Percentiles rank a stretch among this genome's conserved stretches.
Evolutionary conservation across 2,113 vertebrate genomes (phyloP).

Genomic region (Pagrus major): DNA sequence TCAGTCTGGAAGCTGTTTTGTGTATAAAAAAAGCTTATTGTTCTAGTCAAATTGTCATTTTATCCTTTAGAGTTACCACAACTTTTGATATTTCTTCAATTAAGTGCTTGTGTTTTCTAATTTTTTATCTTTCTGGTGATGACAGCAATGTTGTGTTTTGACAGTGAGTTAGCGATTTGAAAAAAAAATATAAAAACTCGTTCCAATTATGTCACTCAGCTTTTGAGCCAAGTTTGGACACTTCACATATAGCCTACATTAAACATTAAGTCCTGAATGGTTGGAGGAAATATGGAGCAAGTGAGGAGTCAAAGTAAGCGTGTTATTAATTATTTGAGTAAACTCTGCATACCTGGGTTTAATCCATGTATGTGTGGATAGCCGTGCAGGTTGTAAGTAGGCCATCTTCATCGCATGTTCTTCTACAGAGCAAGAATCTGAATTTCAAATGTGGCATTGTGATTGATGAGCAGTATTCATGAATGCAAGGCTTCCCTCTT

Average conservation of each 20-base stretch:
- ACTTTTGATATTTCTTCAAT: too few species aligned
- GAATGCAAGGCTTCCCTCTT: conserved; percentile 61
- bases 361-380: conserved; percentile 10
- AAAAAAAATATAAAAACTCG: too few species aligned
- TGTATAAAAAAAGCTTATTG: too few species aligned
- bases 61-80: too few species aligned
- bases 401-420: conserved; percentile 42
- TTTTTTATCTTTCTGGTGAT: too few species aligned
- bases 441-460: conserved; percentile 71
- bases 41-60: too few species aligned
- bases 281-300: not conserved
- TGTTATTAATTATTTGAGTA: not conserved
- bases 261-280: not conserved
- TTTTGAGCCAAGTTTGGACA: not conserved
- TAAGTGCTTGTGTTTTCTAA: too few species aligned
- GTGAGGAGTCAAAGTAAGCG: not conserved
- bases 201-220: not conserved
- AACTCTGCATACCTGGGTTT: not conserved
- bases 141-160: too few species aligned
- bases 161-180: too few species aligned
- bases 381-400: conserved; percentile 28
- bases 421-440: conserved; percentile 41
- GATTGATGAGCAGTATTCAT: conserved; percentile 74
- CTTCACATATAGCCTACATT: not conserved
- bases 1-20: too few species aligned